Percentiles rank a stretch among this genome's conserved stretches.
These are phyloP conservation scores for Sebastes jordani DNA, from an alignment of 2,797 vertebrate genomes.

Conservation along the genomic window DNA sequence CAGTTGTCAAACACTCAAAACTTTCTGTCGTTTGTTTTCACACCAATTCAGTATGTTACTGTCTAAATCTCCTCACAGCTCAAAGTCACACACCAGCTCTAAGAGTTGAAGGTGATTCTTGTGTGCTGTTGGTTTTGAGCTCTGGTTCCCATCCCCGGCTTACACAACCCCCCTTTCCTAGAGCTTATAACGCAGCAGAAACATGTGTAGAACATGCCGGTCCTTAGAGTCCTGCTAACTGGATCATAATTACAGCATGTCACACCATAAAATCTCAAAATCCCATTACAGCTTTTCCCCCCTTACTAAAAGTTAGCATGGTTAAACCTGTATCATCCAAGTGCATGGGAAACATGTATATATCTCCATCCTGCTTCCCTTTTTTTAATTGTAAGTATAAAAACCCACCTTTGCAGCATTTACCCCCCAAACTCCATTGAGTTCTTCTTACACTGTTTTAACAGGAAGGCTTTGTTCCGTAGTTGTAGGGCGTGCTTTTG, in stretches of 20 bases:
- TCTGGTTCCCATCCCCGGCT: slow-evolving; percentile 53
- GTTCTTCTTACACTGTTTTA: slow-evolving; percentile 20
- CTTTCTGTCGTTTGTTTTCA: slow-evolving; percentile 42
- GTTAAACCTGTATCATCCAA: slow-evolving; percentile 54
- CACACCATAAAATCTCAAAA: slow-evolving; percentile 16
- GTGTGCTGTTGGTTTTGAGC: slow-evolving; percentile 68
- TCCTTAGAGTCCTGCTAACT: slow-evolving; percentile 26
- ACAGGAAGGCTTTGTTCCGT: slow-evolving; percentile 10
- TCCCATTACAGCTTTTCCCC: slow-evolving; percentile 34
- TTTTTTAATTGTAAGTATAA: slow-evolving; percentile 20
- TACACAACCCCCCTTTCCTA: slow-evolving; percentile 22
- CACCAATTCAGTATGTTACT: slow-evolving; percentile 44
- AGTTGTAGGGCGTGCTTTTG: slow-evolving; percentile 46
- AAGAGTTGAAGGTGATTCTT: slow-evolving; percentile 79
- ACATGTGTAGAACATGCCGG: slow-evolving; percentile 27
- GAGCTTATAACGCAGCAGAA: slow-evolving; percentile 44
- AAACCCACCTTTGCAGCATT: slow-evolving; percentile 46
- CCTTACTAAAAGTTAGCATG: slow-evolving; percentile 67
- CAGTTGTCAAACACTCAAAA: slow-evolving; percentile 30
- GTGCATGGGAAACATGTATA: slow-evolving; percentile 55
- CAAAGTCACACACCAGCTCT: slow-evolving; percentile 71
- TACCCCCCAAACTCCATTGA: slow-evolving; percentile 10
- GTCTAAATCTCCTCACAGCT: slow-evolving; percentile 66
- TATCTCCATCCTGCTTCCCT: slow-evolving; percentile 48
- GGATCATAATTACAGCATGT: slow-evolving; percentile 62